Conservation (phyloP, 2,888 invertebrate species). For the Drosophila histrio region DNA sequence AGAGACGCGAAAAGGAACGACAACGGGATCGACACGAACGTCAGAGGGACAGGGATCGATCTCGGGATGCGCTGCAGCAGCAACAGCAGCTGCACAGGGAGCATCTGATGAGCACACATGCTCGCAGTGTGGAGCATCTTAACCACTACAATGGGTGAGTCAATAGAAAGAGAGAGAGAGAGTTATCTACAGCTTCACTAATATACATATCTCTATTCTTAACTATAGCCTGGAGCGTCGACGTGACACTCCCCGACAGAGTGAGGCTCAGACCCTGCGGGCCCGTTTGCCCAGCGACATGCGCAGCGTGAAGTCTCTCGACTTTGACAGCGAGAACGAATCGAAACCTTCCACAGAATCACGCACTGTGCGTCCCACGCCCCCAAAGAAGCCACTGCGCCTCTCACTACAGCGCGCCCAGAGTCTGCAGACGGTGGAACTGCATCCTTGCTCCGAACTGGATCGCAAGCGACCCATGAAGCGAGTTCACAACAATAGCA, state of each 20-base stretch:
- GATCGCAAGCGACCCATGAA: conserved; percentile 83
- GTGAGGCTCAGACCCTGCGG: conserved; percentile 67
- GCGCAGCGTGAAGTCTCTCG: conserved; percentile 89
- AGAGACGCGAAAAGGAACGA: conserved; percentile 80
- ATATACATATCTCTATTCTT: neutral
- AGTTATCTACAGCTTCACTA: neutral
- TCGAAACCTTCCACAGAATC: conserved; percentile 59
- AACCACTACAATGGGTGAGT: conserved; percentile 82
- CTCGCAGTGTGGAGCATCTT: conserved; percentile 83
- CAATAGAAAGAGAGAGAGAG: neutral
- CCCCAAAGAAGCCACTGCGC: conserved; percentile 93
- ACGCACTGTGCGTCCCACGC: conserved; percentile 88
- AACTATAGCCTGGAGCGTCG: conserved; percentile 74
- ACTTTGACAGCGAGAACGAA: conserved; percentile 91
- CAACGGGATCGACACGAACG: conserved; percentile 74
- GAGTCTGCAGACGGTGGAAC: conserved; percentile 90
- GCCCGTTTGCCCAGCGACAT: conserved; percentile 77
- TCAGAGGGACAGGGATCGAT: conserved; percentile 51
- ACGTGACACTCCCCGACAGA: conserved; percentile 67
- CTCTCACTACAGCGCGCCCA: conserved; percentile 93
- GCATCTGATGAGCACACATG: conserved; percentile 76
- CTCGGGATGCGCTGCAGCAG: conserved; percentile 64
- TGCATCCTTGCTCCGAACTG: conserved; percentile 72
- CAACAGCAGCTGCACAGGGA: conserved; percentile 69
- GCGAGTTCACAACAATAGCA: conserved; percentile 79